A percentile compares a stretch with the other conserved stretches of the same genome.
phyloP scores from a whole-genome alignment of 2,888 invertebrate genomes.

The Drosophila aldrichi region DNA sequence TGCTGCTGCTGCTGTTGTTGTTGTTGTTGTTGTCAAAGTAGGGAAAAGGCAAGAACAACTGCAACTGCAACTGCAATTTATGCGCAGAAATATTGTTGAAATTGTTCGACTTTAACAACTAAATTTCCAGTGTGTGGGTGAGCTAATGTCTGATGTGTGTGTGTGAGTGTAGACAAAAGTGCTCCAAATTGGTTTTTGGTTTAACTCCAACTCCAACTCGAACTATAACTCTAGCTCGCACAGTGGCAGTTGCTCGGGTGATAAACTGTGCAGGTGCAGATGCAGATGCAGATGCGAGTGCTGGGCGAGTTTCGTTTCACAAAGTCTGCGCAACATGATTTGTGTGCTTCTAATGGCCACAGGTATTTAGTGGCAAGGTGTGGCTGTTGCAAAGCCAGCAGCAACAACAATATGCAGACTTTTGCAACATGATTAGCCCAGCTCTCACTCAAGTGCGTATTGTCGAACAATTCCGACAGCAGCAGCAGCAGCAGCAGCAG shows the following conservation, averaged over 20 bases:
- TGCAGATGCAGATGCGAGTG: constrained; percentile 36
- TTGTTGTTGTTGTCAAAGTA: constrained; percentile 62
- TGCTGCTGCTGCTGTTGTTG: constrained; percentile 8
- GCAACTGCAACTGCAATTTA: constrained; percentile 68
- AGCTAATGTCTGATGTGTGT: constrained; percentile 11
- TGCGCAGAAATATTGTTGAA: constrained; percentile 78
- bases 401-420: constrained; percentile 16
- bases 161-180: constrained; percentile 49
- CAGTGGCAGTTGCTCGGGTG: constrained; percentile 47
- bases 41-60: constrained; percentile 32
- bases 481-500: constrained; percentile 34
- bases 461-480: constrained; percentile 32
- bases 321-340: constrained; percentile 55
- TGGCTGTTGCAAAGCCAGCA: constrained; percentile 23
- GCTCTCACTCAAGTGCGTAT: constrained; percentile 33
- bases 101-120: constrained; percentile 81
- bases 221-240: constrained; percentile 7
- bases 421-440: constrained; percentile 52
- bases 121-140: constrained; percentile 64
- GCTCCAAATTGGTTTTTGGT: constrained; percentile 78
- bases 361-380: constrained; percentile 60
- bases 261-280: constrained; percentile 78
- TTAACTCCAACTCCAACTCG: constrained; percentile 4
- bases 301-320: constrained; percentile 1
- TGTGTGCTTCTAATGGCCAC: constrained; percentile 68